Percentiles rank a stretch among this genome's conserved stretches.
These are phyloP conservation scores for Phoxinus dragarum DNA, from an alignment of 2,797 vertebrate genomes.

Conservation along the genomic window DNA sequence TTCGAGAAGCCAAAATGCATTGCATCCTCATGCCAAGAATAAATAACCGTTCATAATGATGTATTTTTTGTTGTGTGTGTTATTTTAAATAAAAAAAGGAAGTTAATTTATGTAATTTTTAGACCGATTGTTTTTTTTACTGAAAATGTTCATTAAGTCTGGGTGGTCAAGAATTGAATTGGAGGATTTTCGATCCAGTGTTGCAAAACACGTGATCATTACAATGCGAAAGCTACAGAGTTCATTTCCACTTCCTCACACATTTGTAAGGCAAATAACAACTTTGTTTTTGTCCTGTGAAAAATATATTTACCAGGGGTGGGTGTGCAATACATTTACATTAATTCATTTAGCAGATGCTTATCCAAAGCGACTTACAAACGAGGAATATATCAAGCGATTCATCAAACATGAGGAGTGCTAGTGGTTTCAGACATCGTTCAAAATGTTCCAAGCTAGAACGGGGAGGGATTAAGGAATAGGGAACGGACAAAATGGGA, in stretches of 20 bases:
- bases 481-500: background rate
- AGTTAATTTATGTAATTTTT: background rate
- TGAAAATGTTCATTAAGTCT: background rate
- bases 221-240: background rate
- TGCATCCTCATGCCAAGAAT: background rate
- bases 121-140: background rate
- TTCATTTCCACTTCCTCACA: background rate
- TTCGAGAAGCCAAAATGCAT: background rate
- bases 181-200: background rate
- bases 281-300: background rate
- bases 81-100: background rate
- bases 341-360: background rate
- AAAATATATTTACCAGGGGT: background rate
- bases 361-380: background rate
- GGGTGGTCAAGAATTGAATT: background rate
- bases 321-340: background rate
- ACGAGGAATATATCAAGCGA: background rate
- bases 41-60: background rate
- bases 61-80: background rate
- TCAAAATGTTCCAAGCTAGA: background rate
- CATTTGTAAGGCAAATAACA: conserved; percentile 1
- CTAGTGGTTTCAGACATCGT: background rate
- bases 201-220: background rate
- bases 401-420: background rate
- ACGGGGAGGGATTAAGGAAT: background rate